phyloP scores from a whole-genome alignment of 2,888 invertebrate genomes.

The Athrips mouffetella region DNA sequence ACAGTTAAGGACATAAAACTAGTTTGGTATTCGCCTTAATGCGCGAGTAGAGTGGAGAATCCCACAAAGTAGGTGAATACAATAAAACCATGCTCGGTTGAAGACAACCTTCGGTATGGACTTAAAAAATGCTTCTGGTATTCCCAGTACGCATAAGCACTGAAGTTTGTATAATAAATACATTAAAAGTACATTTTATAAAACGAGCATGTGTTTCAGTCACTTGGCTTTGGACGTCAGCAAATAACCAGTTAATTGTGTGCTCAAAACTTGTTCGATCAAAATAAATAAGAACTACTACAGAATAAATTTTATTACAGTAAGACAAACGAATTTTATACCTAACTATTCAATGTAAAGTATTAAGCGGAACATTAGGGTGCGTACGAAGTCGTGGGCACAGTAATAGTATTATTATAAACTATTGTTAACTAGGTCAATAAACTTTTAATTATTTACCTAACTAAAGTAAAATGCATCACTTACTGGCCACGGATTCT shows the following conservation, averaged over 20 bases:
- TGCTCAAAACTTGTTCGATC: neutral
- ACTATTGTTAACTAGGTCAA: too few relatives aligned
- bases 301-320: too few relatives aligned
- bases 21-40: slow-evolving; percentile 31
- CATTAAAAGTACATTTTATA: too few relatives aligned
- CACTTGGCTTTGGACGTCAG: neutral
- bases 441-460: too few relatives aligned
- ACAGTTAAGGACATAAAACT: slow-evolving; percentile 15
- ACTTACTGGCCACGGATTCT: neutral
- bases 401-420: too few relatives aligned
- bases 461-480: neutral
- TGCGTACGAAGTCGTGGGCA: too few relatives aligned
- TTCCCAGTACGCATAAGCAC: slow-evolving; percentile 11
- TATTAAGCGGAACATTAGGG: too few relatives aligned
- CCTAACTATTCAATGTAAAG: too few relatives aligned
- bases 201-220: too few relatives aligned
- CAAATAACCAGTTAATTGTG: neutral
- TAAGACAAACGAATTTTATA: too few relatives aligned
- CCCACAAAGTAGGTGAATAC: neutral
- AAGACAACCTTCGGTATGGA: slow-evolving; percentile 8
- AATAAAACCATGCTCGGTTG: slow-evolving; percentile 3
- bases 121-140: slow-evolving; percentile 14
- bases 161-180: neutral
- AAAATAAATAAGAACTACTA: too few relatives aligned
- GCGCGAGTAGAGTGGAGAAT: slow-evolving; percentile 8